Evolutionary conservation across 30 jellyfish, hydroid and myxozoan genomes (phyloP).

Genomic region (Catostylus mosaicus): DNA sequence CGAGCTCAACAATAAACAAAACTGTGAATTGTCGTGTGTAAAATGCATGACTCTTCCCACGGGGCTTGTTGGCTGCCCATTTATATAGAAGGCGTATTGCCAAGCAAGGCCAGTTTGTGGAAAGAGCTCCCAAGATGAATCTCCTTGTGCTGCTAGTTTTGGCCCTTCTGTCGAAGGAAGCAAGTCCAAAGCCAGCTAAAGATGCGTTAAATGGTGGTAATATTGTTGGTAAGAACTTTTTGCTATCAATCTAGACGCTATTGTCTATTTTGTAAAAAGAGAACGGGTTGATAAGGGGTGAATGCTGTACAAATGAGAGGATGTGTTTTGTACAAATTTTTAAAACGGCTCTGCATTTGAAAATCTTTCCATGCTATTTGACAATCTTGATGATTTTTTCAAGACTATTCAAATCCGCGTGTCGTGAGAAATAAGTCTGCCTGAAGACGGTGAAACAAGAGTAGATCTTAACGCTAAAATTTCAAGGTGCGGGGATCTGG

Average conservation of each 20-base stretch:
- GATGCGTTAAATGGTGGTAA: not conserved
- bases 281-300: no score
- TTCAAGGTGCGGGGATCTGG: no score
- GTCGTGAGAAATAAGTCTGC: no score
- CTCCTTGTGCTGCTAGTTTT: not conserved
- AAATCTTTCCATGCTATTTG: no score
- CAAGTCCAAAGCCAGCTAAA: not conserved
- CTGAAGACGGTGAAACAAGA: no score
- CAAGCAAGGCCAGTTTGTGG: not conserved
- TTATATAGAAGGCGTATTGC: not conserved
- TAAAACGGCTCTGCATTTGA: no score
- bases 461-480: no score
- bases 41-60: not conserved
- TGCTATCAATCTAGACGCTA: not conserved
- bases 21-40: not conserved
- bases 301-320: no score
- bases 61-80: not conserved
- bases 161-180: not conserved
- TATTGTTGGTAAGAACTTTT: not conserved
- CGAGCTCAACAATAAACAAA: not conserved
- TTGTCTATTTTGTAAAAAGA: no score
- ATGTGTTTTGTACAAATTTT: no score
- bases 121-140: not conserved
- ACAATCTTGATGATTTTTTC: no score
- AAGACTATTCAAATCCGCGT: no score